These are phyloP conservation scores for Hypsibius dujardini DNA, from an alignment of 1,140 invertebrate genomes.

Conservation along the genomic window DNA sequence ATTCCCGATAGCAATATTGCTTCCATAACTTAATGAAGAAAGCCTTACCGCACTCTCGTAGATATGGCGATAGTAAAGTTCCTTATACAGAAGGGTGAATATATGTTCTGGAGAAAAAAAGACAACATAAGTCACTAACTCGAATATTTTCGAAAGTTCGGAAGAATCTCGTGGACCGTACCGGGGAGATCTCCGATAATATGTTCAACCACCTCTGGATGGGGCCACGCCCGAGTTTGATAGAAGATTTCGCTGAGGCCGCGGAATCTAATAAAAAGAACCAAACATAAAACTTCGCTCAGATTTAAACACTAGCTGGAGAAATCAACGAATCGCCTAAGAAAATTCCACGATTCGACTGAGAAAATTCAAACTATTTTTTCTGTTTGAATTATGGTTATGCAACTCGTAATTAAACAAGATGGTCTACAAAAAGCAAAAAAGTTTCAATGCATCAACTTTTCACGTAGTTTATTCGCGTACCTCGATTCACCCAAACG, in stretches of 20 bases:
- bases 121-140: constrained; percentile 19
- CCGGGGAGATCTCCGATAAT: constrained; percentile 15
- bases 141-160: constrained; percentile 14
- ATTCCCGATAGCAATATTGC: neutral
- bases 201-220: constrained; percentile 17
- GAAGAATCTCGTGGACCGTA: constrained; percentile 21
- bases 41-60: constrained; percentile 45
- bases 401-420: too few species aligned
- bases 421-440: too few species aligned
- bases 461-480: too few species aligned
- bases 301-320: neutral
- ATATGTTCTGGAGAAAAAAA: constrained; percentile 35
- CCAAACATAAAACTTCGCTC: neutral
- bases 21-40: constrained; percentile 14
- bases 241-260: neutral
- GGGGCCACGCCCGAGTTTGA: constrained; percentile 9
- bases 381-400: too few species aligned
- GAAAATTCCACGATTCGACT: too few species aligned
- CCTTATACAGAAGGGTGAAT: constrained; percentile 89
- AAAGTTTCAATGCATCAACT: too few species aligned
- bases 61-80: constrained; percentile 90
- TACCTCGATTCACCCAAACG: too few species aligned
- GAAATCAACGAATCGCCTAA: constrained; percentile 10
- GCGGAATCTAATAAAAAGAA: constrained; percentile 4
- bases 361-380: too few species aligned